A percentile compares a stretch with the other conserved stretches of the same genome.
Evolutionary conservation across 2,797 vertebrate species (phyloP).

Genomic region (Hafferia zeledoni): DNA sequence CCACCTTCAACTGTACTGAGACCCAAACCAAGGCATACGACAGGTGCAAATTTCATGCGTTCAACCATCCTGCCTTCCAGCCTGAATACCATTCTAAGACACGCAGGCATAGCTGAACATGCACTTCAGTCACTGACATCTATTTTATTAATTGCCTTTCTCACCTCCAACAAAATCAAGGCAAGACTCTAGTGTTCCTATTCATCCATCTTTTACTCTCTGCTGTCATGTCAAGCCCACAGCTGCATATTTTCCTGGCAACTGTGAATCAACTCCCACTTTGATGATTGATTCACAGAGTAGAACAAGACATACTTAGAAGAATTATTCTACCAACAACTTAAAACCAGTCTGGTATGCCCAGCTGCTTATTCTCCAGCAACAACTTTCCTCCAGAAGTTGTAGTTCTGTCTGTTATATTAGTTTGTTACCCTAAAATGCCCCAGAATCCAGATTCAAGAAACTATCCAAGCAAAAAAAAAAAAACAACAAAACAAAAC

Average conservation of each 20-base stretch:
- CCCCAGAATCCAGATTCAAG: not conserved
- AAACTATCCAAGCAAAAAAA: not conserved
- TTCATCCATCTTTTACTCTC: not conserved
- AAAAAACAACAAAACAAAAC: no score
- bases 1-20: not conserved
- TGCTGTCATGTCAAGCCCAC: conserved; percentile 35
- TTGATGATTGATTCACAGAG: conserved; percentile 5
- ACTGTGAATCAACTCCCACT: conserved; percentile 33
- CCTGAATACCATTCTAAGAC: not conserved
- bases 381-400: not conserved
- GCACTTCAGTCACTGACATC: not conserved
- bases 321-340: conserved; percentile 15
- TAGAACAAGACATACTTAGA: not conserved
- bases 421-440: not conserved
- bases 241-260: conserved; percentile 24
- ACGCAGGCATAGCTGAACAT: not conserved
- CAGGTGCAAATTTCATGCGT: not conserved
- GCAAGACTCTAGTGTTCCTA: not conserved
- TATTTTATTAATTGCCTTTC: not conserved
- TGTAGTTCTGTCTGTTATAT: not conserved
- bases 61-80: not conserved
- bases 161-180: not conserved
- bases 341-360: not conserved
- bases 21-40: not conserved
- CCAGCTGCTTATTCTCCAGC: not conserved